Conservation (phyloP, 2,113 vertebrate genomes). For the Xenotilapia longispinis region DNA sequence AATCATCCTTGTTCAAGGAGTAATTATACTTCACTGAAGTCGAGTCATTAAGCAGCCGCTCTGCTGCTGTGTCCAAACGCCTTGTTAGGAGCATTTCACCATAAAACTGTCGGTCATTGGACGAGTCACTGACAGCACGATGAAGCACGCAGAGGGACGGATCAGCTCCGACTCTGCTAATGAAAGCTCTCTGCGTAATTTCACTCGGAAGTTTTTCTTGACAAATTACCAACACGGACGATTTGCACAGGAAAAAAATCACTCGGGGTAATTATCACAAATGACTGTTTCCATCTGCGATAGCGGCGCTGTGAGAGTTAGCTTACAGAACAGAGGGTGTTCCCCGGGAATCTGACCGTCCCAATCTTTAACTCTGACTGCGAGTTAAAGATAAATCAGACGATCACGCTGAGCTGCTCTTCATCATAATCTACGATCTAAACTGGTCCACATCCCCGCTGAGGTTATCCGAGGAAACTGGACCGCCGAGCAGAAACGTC, state of each 20-base stretch:
- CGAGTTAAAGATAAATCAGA: neutral
- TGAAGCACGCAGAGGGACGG: neutral
- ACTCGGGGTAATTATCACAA: slow-evolving; percentile 17
- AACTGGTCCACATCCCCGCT: neutral
- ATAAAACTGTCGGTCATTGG: neutral
- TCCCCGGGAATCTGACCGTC: neutral
- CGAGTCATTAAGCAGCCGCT: neutral
- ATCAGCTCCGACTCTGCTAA: neutral
- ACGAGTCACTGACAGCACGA: neutral
- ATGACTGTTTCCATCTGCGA: neutral
- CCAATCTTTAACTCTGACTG: neutral
- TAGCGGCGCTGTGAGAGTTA: neutral
- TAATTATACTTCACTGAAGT: neutral
- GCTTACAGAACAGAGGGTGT: neutral
- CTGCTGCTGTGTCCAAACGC: neutral
- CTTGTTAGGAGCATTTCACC: neutral
- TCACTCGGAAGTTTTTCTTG: slow-evolving; percentile 28
- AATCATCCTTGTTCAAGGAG: neutral
- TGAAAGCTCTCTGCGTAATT: slow-evolving; percentile 15
- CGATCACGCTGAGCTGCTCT: neutral
- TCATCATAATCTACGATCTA: neutral
- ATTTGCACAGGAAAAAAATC: slow-evolving; percentile 25
- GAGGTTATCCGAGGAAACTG: neutral
- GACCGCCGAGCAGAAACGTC: neutral
- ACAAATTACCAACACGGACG: slow-evolving; percentile 29